Conservation (phyloP, 1,140 invertebrate genomes). For the Leptinotarsa texana region DNA sequence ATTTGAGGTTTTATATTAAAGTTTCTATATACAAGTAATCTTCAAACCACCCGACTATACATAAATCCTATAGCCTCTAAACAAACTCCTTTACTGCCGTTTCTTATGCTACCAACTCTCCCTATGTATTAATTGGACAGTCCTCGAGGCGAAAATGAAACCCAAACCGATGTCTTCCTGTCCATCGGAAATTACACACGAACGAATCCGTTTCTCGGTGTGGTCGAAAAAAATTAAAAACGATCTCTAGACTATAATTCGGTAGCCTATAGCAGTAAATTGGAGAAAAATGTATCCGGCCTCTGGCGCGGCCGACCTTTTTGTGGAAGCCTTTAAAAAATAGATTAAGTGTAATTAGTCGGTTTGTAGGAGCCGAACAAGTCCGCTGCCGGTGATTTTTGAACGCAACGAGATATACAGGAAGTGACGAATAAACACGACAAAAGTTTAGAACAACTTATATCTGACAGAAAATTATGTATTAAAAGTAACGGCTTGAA, state of each 20-base stretch:
- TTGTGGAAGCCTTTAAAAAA: conserved; percentile 3
- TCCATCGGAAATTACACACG: neutral
- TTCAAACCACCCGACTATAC: too few relatives aligned
- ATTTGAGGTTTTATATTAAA: too few relatives aligned
- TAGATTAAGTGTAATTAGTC: conserved; percentile 7
- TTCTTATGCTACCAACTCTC: neutral
- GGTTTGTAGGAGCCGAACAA: neutral
- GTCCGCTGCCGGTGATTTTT: neutral
- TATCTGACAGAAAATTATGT: too few relatives aligned
- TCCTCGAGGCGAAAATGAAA: neutral
- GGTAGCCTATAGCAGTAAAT: conserved; percentile 4
- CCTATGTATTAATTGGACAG: neutral
- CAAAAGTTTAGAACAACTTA: too few relatives aligned
- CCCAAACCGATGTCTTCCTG: conserved; percentile 11
- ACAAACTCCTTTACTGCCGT: too few relatives aligned
- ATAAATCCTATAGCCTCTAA: too few relatives aligned
- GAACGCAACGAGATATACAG: neutral
- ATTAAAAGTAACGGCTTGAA: too few relatives aligned
- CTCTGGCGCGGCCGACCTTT: neutral
- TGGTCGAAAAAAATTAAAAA: conserved; percentile 1
- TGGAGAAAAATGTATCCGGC: neutral
- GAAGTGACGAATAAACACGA: neutral
- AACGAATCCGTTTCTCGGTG: neutral
- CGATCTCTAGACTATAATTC: conserved; percentile 3
- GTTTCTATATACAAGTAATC: too few relatives aligned